These are phyloP conservation scores for Pristionchus maxplancki DNA, from an alignment of 2,888 invertebrate genomes.

Conservation along the genomic window DNA sequence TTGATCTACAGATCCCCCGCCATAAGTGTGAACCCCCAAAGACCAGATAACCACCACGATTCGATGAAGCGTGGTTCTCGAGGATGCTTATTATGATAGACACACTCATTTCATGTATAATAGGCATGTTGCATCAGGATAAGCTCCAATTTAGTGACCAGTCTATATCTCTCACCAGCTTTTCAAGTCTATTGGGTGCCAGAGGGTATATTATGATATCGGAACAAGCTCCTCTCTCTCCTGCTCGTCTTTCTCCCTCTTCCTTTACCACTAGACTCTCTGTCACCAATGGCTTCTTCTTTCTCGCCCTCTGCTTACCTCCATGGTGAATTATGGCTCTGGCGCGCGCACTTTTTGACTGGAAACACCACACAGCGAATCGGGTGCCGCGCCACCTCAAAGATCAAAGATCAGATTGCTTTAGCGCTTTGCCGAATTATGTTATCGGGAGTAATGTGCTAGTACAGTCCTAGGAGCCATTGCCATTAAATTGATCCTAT, in stretches of 20 bases:
- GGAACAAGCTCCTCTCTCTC: too few relatives aligned
- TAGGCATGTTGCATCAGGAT: background rate
- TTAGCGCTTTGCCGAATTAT: too few relatives aligned
- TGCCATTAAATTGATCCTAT: too few relatives aligned
- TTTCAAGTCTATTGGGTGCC: too few relatives aligned
- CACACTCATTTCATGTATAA: background rate
- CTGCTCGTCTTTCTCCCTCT: background rate
- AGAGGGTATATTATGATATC: too few relatives aligned
- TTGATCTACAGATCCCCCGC: too few relatives aligned
- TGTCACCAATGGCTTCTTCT: background rate
- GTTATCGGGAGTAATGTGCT: too few relatives aligned
- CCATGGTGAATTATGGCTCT: background rate
- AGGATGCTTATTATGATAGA: background rate
- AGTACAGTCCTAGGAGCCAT: too few relatives aligned
- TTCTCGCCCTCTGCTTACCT: background rate
- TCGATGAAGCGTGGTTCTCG: background rate
- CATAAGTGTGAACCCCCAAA: too few relatives aligned
- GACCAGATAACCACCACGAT: too few relatives aligned
- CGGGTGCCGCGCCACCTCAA: background rate
- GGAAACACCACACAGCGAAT: background rate
- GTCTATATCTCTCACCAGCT: too few relatives aligned
- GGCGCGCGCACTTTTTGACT: background rate
- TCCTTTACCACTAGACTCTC: background rate
- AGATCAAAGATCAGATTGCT: background rate
- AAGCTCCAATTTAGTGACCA: background rate